Percentiles rank a stretch among this genome's conserved stretches.
These are phyloP conservation scores for Tretioscincus oriximinensis DNA, from an alignment of 2,113 vertebrate species.

Conservation along the genomic window DNA sequence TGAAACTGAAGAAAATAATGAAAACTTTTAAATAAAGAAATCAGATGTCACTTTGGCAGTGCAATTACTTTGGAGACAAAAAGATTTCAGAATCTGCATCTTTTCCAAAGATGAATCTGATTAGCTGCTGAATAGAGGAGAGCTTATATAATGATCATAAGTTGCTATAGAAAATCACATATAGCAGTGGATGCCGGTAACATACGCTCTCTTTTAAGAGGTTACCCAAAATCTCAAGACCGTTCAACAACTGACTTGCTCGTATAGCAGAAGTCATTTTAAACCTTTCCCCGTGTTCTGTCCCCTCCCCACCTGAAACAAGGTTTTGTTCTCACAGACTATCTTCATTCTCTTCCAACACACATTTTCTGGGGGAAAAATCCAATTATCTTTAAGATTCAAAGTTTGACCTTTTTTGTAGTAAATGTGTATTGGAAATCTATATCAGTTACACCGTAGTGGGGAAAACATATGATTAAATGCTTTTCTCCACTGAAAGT, in stretches of 20 bases:
- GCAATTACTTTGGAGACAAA: neutral
- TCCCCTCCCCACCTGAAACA: neutral
- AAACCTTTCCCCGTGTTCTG: neutral
- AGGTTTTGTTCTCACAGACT: neutral
- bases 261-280: neutral
- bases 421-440: neutral
- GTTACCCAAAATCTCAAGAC: neutral
- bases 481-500: neutral
- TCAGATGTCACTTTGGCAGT: neutral
- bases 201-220: neutral
- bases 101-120: neutral
- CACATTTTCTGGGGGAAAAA: neutral
- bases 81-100: neutral
- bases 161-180: neutral
- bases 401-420: neutral
- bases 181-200: neutral
- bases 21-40: neutral
- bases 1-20: neutral
- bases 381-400: neutral
- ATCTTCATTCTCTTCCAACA: too few species aligned
- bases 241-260: neutral
- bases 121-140: neutral
- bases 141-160: too few species aligned
- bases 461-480: neutral
- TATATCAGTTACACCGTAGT: neutral